Evolutionary conservation across 2,113 vertebrate species (phyloP).

Genomic region (Microtus oregoni): DNA sequence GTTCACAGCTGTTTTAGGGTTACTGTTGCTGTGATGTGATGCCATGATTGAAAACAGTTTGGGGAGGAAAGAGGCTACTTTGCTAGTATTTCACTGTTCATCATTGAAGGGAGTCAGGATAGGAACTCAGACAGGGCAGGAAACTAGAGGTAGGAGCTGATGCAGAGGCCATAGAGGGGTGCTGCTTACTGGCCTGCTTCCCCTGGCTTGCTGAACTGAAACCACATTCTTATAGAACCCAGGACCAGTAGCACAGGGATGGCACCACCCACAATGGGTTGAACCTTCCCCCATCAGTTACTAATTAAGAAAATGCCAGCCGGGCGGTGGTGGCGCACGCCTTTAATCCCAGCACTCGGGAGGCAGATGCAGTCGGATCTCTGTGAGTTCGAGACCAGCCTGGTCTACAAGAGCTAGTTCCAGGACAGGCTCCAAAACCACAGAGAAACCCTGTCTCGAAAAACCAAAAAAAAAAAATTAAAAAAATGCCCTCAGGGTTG

Average conservation of each 20-base stretch:
- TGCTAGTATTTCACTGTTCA: background rate
- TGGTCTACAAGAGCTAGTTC: too few species aligned
- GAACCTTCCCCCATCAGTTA: background rate
- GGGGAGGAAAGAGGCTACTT: background rate
- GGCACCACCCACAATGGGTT: background rate
- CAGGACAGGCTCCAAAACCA: too few species aligned
- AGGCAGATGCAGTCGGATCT: too few species aligned
- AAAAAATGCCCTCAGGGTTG: background rate
- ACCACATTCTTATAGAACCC: background rate
- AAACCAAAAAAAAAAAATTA: too few species aligned
- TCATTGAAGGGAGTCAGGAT: background rate
- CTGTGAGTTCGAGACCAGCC: too few species aligned
- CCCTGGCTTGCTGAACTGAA: background rate
- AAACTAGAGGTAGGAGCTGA: background rate
- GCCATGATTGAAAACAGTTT: background rate
- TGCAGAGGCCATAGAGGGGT: background rate
- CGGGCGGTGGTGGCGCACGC: too few species aligned
- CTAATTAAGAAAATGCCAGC: background rate
- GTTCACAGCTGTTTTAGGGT: background rate
- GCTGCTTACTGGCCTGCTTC: background rate
- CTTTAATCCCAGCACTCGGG: too few species aligned
- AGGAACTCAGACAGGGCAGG: background rate
- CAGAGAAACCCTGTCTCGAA: too few species aligned
- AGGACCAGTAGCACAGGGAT: background rate
- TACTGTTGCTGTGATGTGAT: background rate